Percentiles rank a stretch among this genome's conserved stretches.
Evolutionary conservation across 1,140 invertebrate genomes (phyloP).

Genomic region (Archivesica marissinica): DNA sequence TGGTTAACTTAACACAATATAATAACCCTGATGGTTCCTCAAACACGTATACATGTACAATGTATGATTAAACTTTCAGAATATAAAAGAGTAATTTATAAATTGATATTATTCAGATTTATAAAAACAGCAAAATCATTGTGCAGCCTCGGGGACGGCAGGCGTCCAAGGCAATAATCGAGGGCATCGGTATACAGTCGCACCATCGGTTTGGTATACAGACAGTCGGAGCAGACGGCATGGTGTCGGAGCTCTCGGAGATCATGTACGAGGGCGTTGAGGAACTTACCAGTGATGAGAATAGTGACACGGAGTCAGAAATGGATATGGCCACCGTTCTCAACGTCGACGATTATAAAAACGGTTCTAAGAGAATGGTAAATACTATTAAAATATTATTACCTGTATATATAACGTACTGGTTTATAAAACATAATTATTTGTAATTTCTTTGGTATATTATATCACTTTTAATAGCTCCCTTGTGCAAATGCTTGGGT

Average conservation of each 20-base stretch:
- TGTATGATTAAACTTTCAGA: not conserved
- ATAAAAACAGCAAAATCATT: constrained; percentile 48
- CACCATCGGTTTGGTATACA: constrained; percentile 77
- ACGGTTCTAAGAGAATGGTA: constrained; percentile 72
- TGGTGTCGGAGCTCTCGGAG: constrained; percentile 72
- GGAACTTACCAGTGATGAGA: constrained; percentile 40
- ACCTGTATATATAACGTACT: no score
- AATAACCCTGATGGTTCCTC: no score
- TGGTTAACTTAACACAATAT: no score
- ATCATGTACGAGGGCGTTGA: constrained; percentile 71
- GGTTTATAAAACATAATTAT: no score
- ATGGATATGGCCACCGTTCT: constrained; percentile 72
- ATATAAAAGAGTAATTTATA: not conserved
- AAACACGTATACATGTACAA: no score
- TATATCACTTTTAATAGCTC: no score
- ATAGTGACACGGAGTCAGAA: constrained; percentile 63
- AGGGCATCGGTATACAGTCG: constrained; percentile 67
- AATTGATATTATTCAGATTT: constrained; percentile 13
- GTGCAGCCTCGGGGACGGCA: constrained; percentile 61
- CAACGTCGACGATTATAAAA: constrained; percentile 69
- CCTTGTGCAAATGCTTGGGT: no score
- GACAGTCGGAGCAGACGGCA: constrained; percentile 71
- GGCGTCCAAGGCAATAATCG: constrained; percentile 72
- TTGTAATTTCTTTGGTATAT: no score
- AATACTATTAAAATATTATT: not conserved